Base-by-base conservation (phyloP, 2,797 vertebrate genomes). In the Mus spretus region DNA sequence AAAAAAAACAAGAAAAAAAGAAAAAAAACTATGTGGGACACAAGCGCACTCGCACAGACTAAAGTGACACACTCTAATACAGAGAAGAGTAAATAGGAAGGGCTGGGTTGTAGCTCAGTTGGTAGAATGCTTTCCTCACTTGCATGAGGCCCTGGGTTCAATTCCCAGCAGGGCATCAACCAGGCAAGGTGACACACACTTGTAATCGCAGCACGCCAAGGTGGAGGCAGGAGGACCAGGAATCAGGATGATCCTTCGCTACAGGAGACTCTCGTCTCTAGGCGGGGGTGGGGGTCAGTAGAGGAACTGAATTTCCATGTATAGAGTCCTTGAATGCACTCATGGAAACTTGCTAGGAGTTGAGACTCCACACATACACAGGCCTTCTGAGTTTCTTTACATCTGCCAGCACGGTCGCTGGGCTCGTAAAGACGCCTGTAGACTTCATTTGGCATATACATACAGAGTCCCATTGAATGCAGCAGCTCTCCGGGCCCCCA, bases 381-480 rank as follows among this genome's bases (percentile, higher is more conserved):
- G 92, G 82, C 6, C 96, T 67, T 75, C 40, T 84, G 92, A 92
- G 89, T 74, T 70, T 92, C 96, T 61, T 85, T 94, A 55, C 92
- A n/a, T 89, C 93, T 79, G 90, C 86, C 83, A 78, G 93, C 97
- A 17, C 9, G 8, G 82, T 86, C 44, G 28, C 95, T 72, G 74
- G 26, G 97, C 97, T 95, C 6, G 2, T 85, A 89, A 90, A 94
- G 91, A 15, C 34, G 91, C 95, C 92, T 85, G 89, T 93, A 95
- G 97, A 77, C 89, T 92, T 83, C 40, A 44, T 78, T 87, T 84
- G 97, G 92, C 96, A 74, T 75, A 65, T 57, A 78, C 92, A 94
- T 93, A 96, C 91, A 96, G 95, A 94, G 96, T 87, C 65, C 92
- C 94, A 95, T 96, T 97, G 85, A 97, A 82, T 44, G 88, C 13